These are phyloP conservation scores for Trachelus troglodyta DNA, from an alignment of 2,888 invertebrate genomes.

Conservation along the genomic window DNA sequence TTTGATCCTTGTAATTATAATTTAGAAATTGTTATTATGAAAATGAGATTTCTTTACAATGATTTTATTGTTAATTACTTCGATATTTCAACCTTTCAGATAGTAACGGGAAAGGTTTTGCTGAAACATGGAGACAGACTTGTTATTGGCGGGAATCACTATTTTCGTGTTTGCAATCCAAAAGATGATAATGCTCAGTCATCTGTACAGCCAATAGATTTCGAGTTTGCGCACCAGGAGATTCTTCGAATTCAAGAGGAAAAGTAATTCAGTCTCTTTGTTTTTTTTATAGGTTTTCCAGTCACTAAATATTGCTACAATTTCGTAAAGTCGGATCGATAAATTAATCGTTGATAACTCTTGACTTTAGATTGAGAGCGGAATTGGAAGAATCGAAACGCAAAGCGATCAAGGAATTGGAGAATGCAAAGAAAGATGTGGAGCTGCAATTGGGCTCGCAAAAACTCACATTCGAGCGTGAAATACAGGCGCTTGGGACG, in stretches of 20 bases:
- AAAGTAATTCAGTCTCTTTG: conserved; percentile 48
- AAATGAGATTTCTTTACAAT: conserved; percentile 3
- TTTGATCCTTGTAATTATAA: neutral
- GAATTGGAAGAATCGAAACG: conserved; percentile 63
- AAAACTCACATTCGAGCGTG: conserved; percentile 57
- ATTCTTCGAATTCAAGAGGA: conserved; percentile 69
- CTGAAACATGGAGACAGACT: conserved; percentile 71
- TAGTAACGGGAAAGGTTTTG: conserved; percentile 61
- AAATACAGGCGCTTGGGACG: conserved; percentile 55
- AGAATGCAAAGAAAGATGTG: conserved; percentile 58
- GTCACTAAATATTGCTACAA: neutral
- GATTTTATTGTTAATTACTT: neutral
- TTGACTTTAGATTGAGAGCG: conserved; percentile 47
- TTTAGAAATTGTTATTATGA: conserved; percentile 9
- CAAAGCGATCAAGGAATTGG: conserved; percentile 60
- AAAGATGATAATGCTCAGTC: conserved; percentile 49
- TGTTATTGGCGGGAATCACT: conserved; percentile 71
- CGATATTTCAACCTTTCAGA: conserved; percentile 39
- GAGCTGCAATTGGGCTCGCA: conserved; percentile 58
- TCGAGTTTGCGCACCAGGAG: conserved; percentile 70
- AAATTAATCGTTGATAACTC: neutral
- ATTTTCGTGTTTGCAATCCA: conserved; percentile 70
- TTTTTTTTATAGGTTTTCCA: neutral
- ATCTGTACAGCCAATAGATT: conserved; percentile 65
- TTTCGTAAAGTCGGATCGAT: neutral